A percentile compares a stretch with the other conserved stretches of the same genome.
Conservation (phyloP, 2,113 vertebrate species). For the Parotia lawesii region DNA sequence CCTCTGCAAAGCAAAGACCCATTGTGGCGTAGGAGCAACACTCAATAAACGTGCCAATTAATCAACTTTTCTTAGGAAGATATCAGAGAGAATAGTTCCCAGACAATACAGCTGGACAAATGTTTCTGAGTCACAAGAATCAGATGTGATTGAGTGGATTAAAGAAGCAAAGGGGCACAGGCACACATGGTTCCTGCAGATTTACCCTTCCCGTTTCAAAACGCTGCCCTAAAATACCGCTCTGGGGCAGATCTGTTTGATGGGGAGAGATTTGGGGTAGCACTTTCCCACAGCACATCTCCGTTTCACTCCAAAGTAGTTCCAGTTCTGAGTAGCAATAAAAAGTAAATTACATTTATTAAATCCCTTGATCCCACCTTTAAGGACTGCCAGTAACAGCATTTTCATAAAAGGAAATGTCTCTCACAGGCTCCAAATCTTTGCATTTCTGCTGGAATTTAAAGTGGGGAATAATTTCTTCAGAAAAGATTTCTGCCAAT, state of each 20-base stretch:
- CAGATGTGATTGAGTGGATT: background rate
- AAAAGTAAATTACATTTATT: conserved; percentile 60
- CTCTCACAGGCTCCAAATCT: conserved; percentile 12
- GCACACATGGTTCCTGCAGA: background rate
- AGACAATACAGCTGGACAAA: background rate
- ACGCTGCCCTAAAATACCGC: background rate
- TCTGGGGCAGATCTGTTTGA: conserved; percentile 17
- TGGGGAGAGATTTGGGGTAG: conserved; percentile 13
- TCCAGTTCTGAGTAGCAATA: conserved; percentile 37
- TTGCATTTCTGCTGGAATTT: conserved; percentile 25
- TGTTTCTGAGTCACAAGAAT: background rate
- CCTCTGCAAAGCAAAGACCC: background rate
- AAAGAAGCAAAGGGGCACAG: background rate
- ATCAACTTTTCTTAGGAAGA: conserved; percentile 9
- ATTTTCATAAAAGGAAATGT: conserved; percentile 49
- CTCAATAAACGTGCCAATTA: conserved; percentile 30
- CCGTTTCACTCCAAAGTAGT: conserved; percentile 16
- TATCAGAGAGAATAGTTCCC: background rate
- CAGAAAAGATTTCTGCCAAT: background rate
- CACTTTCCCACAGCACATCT: background rate
- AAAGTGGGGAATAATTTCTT: background rate
- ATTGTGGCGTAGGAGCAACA: background rate
- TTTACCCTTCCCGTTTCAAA: conserved; percentile 1
- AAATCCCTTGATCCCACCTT: conserved; percentile 52
- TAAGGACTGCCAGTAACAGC: conserved; percentile 45